Conservation (phyloP, 1,140 invertebrate genomes). For the Drosophila sulfurigaster region DNA sequence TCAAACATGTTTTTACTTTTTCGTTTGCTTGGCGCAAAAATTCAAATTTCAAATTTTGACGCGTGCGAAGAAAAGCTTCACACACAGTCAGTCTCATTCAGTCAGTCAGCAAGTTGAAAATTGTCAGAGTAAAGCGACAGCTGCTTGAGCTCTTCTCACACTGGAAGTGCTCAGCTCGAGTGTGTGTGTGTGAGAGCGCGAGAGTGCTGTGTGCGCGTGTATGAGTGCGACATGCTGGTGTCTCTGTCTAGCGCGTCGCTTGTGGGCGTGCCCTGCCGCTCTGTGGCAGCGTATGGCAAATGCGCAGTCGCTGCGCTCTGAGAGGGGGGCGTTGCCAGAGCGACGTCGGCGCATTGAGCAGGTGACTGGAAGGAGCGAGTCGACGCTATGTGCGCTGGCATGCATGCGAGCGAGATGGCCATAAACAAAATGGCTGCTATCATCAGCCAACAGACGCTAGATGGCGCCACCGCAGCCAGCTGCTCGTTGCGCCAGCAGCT, state of each 20-base stretch:
- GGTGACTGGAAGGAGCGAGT: constrained; percentile 72
- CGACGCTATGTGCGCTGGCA: constrained; percentile 16
- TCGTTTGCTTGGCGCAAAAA: constrained; percentile 33
- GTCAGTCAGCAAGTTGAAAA: constrained; percentile 21
- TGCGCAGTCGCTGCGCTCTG: constrained; percentile 70
- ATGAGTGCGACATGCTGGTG: neutral
- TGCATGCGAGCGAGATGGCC: constrained; percentile 44
- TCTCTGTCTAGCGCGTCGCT: constrained; percentile 50
- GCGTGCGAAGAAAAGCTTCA: constrained; percentile 35
- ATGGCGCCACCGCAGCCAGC: constrained; percentile 73
- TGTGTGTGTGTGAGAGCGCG: neutral
- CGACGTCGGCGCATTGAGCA: constrained; percentile 64
- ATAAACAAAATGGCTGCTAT: constrained; percentile 85
- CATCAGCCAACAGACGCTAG: constrained; percentile 66
- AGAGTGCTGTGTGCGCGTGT: constrained; percentile 12
- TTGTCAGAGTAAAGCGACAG: constrained; percentile 29
- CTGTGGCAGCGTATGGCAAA: constrained; percentile 45
- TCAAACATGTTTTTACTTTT: constrained; percentile 13
- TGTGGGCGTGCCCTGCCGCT: constrained; percentile 58
- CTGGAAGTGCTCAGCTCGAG: constrained; percentile 19
- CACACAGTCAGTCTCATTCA: too few species aligned
- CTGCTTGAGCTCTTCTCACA: constrained; percentile 33
- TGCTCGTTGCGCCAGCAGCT: constrained; percentile 20
- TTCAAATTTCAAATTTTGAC: constrained; percentile 33
- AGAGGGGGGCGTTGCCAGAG: constrained; percentile 75